Conservation (phyloP, 2,113 vertebrate genomes). For the Clarias macrocephalus region DNA sequence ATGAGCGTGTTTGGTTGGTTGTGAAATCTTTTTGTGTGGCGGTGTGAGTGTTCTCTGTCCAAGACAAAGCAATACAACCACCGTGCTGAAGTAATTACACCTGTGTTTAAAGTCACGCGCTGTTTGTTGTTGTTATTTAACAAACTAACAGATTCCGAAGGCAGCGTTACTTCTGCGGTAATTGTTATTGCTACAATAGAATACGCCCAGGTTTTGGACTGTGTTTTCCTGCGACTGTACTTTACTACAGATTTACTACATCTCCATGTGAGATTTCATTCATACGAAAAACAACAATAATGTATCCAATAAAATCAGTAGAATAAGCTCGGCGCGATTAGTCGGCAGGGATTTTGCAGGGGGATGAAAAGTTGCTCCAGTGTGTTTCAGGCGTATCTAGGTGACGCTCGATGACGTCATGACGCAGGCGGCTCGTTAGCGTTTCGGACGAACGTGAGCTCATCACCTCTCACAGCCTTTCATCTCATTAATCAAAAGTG, state of each 20-base stretch:
- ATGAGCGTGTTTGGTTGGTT: not conserved
- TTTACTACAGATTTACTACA: not conserved
- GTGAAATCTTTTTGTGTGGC: not conserved
- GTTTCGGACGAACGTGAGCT: not conserved
- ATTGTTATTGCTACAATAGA: not conserved
- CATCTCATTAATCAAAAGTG: not conserved
- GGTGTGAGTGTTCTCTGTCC: not conserved
- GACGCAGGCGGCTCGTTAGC: not conserved
- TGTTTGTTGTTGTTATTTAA: not conserved
- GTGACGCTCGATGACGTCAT: conserved; percentile 9
- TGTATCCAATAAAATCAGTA: too few species aligned
- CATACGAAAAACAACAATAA: too few species aligned
- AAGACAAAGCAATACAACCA: not conserved
- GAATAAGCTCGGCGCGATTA: not conserved
- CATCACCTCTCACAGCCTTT: not conserved
- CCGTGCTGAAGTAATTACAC: not conserved
- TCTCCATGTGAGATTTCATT: not conserved
- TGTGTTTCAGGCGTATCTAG: not conserved
- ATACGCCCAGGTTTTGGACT: not conserved
- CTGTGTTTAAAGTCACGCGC: not conserved
- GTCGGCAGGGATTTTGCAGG: not conserved
- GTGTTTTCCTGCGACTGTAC: not conserved
- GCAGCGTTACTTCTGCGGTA: not conserved
- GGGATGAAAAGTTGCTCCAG: too few species aligned
- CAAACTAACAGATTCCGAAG: too few species aligned